These are phyloP conservation scores for Halesus radiatus DNA, from an alignment of 1,140 invertebrate genomes.

Conservation along the genomic window DNA sequence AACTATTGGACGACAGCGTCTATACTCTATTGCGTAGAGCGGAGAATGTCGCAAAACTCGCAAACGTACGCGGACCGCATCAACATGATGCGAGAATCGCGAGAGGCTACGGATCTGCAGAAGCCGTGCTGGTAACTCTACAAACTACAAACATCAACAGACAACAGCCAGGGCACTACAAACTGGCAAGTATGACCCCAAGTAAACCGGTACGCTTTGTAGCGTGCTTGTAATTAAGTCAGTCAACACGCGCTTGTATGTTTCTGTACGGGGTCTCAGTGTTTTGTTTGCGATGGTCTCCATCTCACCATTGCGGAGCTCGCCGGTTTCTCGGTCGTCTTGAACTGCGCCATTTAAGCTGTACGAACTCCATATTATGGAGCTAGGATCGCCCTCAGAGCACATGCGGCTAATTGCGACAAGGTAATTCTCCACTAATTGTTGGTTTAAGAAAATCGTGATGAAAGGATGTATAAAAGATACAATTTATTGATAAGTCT, in stretches of 20 bases:
- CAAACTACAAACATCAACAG: no score
- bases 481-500: no score
- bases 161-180: no score
- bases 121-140: no score
- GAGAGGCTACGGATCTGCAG: no score
- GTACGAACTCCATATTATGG: background rate
- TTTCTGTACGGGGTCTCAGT: background rate
- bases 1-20: background rate
- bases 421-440: background rate
- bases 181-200: no score
- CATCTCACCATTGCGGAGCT: background rate
- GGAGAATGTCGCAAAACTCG: no score
- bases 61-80: no score
- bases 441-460: conserved; percentile 4
- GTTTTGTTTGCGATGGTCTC: background rate
- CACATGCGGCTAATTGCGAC: conserved; percentile 10
- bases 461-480: background rate
- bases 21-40: background rate
- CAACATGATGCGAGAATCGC: no score
- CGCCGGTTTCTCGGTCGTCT: background rate
- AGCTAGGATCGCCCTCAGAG: background rate
- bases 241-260: background rate
- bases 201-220: no score
- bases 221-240: no score
- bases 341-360: background rate